Conservation (phyloP, 1,140 invertebrate species). For the Aradophagus sp. region DNA sequence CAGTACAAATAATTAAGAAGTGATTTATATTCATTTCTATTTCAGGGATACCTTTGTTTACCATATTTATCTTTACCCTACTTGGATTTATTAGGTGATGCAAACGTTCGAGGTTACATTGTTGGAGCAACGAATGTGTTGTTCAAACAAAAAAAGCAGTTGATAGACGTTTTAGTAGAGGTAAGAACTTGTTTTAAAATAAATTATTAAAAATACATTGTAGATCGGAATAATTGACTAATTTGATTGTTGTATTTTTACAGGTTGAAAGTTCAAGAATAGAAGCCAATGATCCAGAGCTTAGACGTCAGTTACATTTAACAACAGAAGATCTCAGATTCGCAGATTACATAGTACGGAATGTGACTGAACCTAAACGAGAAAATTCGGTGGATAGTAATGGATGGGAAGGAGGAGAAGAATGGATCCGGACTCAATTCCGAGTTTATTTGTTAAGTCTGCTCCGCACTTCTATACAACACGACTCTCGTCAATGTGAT, state of each 20-base stretch:
- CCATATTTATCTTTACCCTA: slow-evolving; percentile 97
- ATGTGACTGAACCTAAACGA: slow-evolving; percentile 86
- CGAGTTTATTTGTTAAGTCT: slow-evolving; percentile 92
- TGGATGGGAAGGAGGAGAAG: slow-evolving; percentile 93
- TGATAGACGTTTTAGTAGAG: slow-evolving; percentile 95
- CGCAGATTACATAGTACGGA: slow-evolving; percentile 92
- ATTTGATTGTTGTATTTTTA: slow-evolving; percentile 14
- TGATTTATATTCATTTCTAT: too few species aligned
- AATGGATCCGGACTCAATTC: slow-evolving; percentile 97
- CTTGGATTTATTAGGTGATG: slow-evolving; percentile 92
- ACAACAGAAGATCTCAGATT: slow-evolving; percentile 97
- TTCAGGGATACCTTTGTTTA: slow-evolving; percentile 91
- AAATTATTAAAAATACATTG: slow-evolving; percentile 7
- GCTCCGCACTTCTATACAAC: slow-evolving; percentile 85
- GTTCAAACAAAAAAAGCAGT: slow-evolving; percentile 95
- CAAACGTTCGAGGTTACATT: slow-evolving; percentile 92
- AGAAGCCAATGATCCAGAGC: slow-evolving; percentile 89
- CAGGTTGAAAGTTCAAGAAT: slow-evolving; percentile 86
- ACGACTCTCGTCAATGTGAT: slow-evolving; percentile 86
- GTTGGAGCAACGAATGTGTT: slow-evolving; percentile 98
- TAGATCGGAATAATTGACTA: too few species aligned
- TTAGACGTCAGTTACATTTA: slow-evolving; percentile 88
- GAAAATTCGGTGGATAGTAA: slow-evolving; percentile 87
- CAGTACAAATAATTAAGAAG: too few species aligned
- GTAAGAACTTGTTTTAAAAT: too few species aligned